A percentile compares a stretch with the other conserved stretches of the same genome.
These are phyloP conservation scores for Microcaecilia unicolor DNA, from an alignment of 2,797 vertebrate genomes.

Conservation along the genomic window DNA sequence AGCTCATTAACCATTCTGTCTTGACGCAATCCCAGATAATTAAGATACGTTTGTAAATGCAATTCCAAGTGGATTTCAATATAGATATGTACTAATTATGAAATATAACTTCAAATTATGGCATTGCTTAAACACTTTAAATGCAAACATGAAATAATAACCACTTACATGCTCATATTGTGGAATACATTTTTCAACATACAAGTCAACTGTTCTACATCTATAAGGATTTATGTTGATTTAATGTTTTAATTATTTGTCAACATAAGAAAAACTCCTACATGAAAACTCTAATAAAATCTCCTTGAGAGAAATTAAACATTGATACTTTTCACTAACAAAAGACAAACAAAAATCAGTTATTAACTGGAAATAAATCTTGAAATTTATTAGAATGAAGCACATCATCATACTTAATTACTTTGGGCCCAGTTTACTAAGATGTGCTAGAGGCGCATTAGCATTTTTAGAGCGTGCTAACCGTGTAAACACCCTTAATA, in stretches of 20 bases:
- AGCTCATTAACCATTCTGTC: slow-evolving; percentile 32
- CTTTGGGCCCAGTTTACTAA: no score
- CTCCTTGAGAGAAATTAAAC: slow-evolving; percentile 16
- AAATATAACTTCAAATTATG: slow-evolving; percentile 27
- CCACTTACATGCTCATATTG: slow-evolving; percentile 22
- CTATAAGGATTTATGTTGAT: slow-evolving; percentile 26
- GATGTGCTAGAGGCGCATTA: no score
- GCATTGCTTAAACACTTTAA: slow-evolving; percentile 19
- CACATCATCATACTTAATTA: no score
- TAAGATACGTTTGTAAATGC: slow-evolving; percentile 32
- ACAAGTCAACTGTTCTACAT: slow-evolving; percentile 27
- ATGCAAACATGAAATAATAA: slow-evolving; percentile 18
- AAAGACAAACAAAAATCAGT: slow-evolving; percentile 15
- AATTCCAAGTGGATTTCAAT: slow-evolving; percentile 21
- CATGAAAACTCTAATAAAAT: slow-evolving; percentile 20
- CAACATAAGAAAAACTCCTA: slow-evolving; percentile 23
- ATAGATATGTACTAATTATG: slow-evolving; percentile 34
- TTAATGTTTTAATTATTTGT: slow-evolving; percentile 18
- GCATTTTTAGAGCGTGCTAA: no score
- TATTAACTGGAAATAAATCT: no score
- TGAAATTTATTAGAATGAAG: no score
- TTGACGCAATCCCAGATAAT: slow-evolving; percentile 39
- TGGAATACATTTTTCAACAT: slow-evolving; percentile 19
- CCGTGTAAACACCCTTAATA: no score
- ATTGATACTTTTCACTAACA: slow-evolving; percentile 6